These are phyloP conservation scores for Portunus trituberculatus DNA, from an alignment of 1,140 invertebrate species.

Conservation along the genomic window DNA sequence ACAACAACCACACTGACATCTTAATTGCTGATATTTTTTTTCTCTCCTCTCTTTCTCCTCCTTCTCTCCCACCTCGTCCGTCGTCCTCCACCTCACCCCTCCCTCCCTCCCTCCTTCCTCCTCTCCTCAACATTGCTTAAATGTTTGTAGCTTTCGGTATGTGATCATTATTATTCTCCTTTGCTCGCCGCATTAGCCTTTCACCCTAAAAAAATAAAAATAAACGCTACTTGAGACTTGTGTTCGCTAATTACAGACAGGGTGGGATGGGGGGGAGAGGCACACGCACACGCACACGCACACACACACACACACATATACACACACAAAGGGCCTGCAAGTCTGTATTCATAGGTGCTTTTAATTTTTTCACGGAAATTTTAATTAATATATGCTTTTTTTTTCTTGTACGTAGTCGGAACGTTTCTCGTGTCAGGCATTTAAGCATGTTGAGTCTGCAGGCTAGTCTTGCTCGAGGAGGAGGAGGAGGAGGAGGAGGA, in stretches of 20 bases:
- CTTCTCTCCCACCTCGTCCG: background rate
- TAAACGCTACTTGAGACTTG: no score
- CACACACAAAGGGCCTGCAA: background rate
- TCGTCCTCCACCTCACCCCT: background rate
- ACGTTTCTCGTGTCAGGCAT: background rate
- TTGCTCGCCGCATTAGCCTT: background rate
- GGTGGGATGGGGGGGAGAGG: background rate
- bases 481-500: background rate
- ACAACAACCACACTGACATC: conserved; percentile 1
- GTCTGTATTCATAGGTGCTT: no score
- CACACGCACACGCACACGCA: conserved; percentile 38
- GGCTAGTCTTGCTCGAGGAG: background rate
- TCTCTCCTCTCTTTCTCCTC: background rate
- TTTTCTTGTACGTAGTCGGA: background rate
- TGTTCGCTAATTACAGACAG: no score
- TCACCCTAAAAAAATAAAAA: no score
- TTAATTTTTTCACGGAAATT: no score
- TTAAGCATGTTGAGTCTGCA: background rate
- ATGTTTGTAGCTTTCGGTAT: background rate
- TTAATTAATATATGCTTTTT: background rate
- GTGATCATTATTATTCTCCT: conserved; percentile 29
- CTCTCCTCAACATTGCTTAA: background rate
- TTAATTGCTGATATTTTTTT: conserved; percentile 15
- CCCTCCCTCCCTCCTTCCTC: background rate
- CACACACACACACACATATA: conserved; percentile 8